Evolutionary conservation across 2,797 vertebrate species (phyloP), one percentile per base, ranked within the genome.

Genomic region (Melanotaenia boesemani): DNA sequence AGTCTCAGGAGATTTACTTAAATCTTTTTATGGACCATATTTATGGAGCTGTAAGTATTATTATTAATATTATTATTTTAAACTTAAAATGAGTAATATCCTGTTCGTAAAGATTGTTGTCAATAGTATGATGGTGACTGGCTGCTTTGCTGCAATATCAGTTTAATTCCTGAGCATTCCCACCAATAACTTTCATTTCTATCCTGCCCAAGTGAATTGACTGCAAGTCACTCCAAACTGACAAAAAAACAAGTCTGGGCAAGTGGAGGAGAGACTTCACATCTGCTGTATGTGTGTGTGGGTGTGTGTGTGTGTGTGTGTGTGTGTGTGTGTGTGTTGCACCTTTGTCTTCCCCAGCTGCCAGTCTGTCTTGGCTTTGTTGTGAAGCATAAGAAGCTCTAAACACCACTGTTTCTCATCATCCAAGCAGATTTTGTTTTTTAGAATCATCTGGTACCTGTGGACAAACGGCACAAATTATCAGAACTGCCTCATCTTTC

Each of bases 281-380:
- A 34, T 34, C 32, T 34, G 32, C 32, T 34, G 32, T 34, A 26
- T 67, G 22, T 76, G 32, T 60, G 66, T 48, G 34, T 58, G 37
- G 32, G 2, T 60, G 76, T 68, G 57, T 61, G 12, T 36, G 48
- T 57, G 50, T 20, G 61, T 57, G 15, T 26, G 2, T 13, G n/a
- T 60, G 70, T 56, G 56, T 72, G 76, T 68, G 57, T 63, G 12
- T 39, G 22, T 15, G 57, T n/a, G 56, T 41, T 70, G 70, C 93
- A 98, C 97, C 96, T 98, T 98, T 67, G 95, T 96, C 89, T 96
- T 98, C 56, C 97, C 97, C 77, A 98, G 78, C 68, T 97, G 96
- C 97, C 96, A 98, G 65, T 95, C 94, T 69, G 82, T 95, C 84
- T 89, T 95, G 63, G 81, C 81, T 77, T 80, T 84, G 74, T 97